Evolutionary conservation across 2,113 vertebrate genomes (phyloP).

Genomic region (Bolborhynchus lineola): DNA sequence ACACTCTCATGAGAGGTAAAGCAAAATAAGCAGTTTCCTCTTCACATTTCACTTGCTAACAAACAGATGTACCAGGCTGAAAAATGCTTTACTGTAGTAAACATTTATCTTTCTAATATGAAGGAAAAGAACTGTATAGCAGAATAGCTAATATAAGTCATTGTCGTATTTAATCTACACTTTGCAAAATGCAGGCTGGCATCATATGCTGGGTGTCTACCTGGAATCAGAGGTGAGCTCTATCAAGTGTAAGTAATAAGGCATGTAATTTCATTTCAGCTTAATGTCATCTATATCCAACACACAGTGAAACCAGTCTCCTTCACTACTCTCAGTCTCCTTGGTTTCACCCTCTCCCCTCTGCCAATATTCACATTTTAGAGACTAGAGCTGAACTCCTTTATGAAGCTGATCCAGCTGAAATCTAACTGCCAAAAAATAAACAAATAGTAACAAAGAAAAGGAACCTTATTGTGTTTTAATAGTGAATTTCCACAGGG

Average conservation of each 20-base stretch:
- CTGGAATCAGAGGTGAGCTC: background rate
- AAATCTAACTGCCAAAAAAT: background rate
- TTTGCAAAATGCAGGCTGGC: background rate
- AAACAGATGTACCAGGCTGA: background rate
- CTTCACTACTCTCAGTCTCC: background rate
- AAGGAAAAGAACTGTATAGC: background rate
- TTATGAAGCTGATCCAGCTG: background rate
- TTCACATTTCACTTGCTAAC: background rate
- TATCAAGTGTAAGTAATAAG: slow-evolving; percentile 19
- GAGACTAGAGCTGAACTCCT: background rate
- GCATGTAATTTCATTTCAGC: background rate
- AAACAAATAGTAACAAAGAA: background rate
- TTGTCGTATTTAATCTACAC: background rate
- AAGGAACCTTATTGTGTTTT: background rate
- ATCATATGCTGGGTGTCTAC: background rate
- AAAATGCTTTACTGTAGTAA: background rate
- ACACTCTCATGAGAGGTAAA: background rate
- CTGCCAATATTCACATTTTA: background rate
- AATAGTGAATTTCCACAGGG: background rate
- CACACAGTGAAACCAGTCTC: background rate
- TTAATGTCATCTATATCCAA: background rate
- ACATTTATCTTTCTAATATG: background rate
- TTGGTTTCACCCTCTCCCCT: background rate
- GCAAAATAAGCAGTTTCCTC: background rate
- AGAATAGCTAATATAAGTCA: background rate